Evolutionary conservation across 2,797 vertebrate genomes (phyloP).

Genomic region (Neomorphus geoffroyi): DNA sequence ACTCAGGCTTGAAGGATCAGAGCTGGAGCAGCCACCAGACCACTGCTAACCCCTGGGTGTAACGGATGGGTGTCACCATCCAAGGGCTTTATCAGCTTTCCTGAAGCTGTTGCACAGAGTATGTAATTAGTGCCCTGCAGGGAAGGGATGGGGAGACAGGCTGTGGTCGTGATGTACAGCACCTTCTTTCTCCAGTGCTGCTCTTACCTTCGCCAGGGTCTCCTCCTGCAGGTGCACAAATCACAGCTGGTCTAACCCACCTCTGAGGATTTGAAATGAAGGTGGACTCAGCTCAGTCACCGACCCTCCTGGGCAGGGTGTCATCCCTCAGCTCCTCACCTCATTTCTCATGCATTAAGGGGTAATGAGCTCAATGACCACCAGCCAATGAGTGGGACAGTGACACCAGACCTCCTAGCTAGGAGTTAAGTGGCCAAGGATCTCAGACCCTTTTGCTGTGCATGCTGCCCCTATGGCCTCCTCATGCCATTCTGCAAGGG

Average conservation of each 20-base stretch:
- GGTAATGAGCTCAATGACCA: rapidly evolving
- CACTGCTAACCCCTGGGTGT: not conserved
- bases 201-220: not conserved
- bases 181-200: not conserved
- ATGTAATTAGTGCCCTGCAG: not conserved
- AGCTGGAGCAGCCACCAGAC: not conserved
- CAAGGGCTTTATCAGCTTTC: not conserved
- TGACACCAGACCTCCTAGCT: not conserved
- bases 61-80: not conserved
- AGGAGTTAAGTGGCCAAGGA: rapidly evolving
- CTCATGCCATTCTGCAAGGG: rapidly evolving
- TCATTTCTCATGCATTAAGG: rapidly evolving
- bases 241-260: rapidly evolving
- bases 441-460: rapidly evolving
- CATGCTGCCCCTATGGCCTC: not conserved
- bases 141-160: not conserved
- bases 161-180: rapidly evolving
- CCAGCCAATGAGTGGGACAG: rapidly evolving
- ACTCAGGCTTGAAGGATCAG: not conserved
- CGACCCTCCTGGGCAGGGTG: not conserved
- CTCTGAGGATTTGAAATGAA: rapidly evolving
- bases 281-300: not conserved
- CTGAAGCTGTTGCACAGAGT: rapidly evolving
- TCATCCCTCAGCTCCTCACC: not conserved
- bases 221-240: not conserved